Evolutionary conservation across 2,797 vertebrate species (phyloP), one percentile per base, ranked within the genome.

Genomic region (Lithobates sylvaticus): DNA sequence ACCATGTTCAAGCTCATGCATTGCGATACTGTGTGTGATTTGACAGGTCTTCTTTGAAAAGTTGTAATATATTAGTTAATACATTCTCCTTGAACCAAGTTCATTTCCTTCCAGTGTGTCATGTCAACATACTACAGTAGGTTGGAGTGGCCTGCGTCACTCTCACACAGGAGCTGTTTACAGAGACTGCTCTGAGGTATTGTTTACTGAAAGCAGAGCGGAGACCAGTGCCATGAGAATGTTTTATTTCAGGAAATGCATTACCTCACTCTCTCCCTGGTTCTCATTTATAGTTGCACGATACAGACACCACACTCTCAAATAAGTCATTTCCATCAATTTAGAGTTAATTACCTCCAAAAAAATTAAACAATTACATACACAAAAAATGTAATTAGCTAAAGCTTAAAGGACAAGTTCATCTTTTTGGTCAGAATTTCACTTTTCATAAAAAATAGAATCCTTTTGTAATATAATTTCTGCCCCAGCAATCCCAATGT

Each of bases 141-240:
- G 58, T 72, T 47, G 26, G 23, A 26, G 18, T n/a, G 27, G 54
- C 71, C 5, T 29, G 29, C 50, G 29, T 21, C 61, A 65, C 1
- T 5, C 50, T 73, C 68, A 32, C 64, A 23, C 50, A 21, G 21
- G 18, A 16, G n/a, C 27, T 50, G 78, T 21, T 67, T 69, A 82
- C 74, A 71, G 88, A 90, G 8, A 54, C 75, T 89, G 85, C 78
- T 75, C 87, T 0, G 0, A 84, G 47, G 88, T 61, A 83, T 0
- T 0, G 39, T 88, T 89, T 70, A 88, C 78, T 13, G 78, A 90
- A 88, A 89, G 81, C 89, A 88, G 88, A 89, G 90, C 90, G 58
- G 13, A 78, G 75, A 61, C 84, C 80, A 79, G 80, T 26, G 75
- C 75, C 84, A 82, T 85, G 78, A 85, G 79, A 88, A 83, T 79